These are phyloP conservation scores for Pocillopora grandis DNA, from an alignment of 92 coral and sea anemone species.

Conservation along the genomic window DNA sequence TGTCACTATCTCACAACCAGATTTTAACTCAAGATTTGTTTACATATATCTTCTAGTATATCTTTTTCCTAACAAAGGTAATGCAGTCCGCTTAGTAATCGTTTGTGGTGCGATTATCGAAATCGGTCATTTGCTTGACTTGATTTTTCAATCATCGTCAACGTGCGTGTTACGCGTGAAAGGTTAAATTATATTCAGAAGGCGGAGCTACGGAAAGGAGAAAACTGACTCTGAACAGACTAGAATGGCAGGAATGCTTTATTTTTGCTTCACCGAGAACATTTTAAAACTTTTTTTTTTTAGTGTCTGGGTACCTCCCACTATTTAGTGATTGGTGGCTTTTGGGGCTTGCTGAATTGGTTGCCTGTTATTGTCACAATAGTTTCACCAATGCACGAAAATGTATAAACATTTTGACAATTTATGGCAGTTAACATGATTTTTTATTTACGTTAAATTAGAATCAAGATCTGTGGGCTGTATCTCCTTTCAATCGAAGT, in stretches of 20 bases:
- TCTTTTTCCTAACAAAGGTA: too few species aligned
- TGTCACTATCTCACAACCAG: too few species aligned
- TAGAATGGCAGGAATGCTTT: neutral
- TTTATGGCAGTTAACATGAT: constrained; percentile 5
- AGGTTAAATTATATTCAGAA: neutral
- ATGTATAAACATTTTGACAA: too few species aligned
- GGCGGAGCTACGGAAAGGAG: constrained; percentile 33
- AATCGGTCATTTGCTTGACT: neutral
- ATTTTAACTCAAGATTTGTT: too few species aligned
- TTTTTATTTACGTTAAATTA: neutral
- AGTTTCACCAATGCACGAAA: too few species aligned
- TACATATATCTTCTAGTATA: too few species aligned
- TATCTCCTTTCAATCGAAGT: neutral
- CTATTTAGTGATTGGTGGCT: neutral
- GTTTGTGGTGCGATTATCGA: too few species aligned
- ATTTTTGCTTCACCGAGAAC: neutral
- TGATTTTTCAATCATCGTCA: neutral
- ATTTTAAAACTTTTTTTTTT: neutral
- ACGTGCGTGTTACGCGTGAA: neutral
- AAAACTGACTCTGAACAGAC: constrained; percentile 11
- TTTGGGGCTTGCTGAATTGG: neutral
- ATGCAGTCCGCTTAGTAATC: too few species aligned
- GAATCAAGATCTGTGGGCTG: neutral
- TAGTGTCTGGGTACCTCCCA: neutral
- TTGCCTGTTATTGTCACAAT: neutral